phyloP scores from a whole-genome alignment of 2,797 vertebrate species.

The Premnoplex brunnescens region DNA sequence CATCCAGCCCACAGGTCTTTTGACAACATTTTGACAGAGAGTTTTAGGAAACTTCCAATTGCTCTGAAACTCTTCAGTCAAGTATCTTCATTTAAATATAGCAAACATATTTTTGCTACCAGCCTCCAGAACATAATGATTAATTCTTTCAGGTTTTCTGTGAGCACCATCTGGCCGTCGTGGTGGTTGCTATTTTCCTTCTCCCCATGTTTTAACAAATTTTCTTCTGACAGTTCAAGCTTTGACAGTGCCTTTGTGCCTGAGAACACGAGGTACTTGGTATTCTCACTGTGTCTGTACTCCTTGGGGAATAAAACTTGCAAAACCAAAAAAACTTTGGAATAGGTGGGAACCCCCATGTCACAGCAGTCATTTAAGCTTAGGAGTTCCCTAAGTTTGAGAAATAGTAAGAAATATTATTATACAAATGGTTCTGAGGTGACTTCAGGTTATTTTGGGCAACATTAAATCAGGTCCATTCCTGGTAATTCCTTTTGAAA shows the following conservation, averaged over 20 bases:
- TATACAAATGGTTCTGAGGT: neutral
- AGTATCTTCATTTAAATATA: conserved; percentile 13
- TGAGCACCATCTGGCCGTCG: neutral
- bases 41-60: neutral
- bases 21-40: neutral
- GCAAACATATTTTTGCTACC: conserved; percentile 15
- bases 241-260: neutral
- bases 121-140: conserved; percentile 12
- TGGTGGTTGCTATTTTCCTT: conserved; percentile 26
- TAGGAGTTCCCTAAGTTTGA: neutral
- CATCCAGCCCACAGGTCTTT: neutral
- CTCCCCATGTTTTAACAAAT: neutral
- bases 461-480: neutral
- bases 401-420: neutral
- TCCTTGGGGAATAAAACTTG: neutral
- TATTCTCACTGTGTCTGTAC: neutral
- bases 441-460: neutral
- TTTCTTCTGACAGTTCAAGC: neutral
- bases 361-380: neutral
- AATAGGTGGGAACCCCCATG: neutral
- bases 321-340: neutral
- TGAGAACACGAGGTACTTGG: neutral
- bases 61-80: neutral
- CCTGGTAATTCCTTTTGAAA: neutral
- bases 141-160: conserved; percentile 12